phyloP scores from a whole-genome alignment of 2,797 vertebrate genomes.

The Gobio occitaniae region DNA sequence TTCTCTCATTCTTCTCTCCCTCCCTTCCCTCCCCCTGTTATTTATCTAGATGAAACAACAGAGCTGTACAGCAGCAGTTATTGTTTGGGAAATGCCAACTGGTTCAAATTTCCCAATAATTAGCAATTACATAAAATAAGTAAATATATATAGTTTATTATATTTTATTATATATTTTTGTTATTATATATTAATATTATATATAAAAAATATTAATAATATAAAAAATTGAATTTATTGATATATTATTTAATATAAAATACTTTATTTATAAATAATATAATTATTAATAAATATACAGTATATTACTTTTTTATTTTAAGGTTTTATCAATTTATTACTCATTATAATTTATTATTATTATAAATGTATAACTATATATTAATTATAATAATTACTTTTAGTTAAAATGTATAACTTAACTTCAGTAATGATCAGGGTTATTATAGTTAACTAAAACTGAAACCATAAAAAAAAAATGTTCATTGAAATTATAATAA shows the following conservation, averaged over 20 bases:
- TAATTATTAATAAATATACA: background rate
- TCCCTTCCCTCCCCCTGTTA: background rate
- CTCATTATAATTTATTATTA: background rate
- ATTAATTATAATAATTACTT: background rate
- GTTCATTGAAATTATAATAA: no score
- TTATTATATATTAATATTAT: background rate
- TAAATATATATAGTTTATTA: background rate
- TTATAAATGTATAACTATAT: background rate
- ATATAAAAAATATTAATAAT: background rate
- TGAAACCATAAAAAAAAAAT: no score
- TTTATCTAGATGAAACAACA: slow-evolving; percentile 7
- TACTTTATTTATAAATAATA: background rate
- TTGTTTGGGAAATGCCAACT: background rate
- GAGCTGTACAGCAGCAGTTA: background rate
- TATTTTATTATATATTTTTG: background rate
- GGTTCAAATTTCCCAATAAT: background rate
- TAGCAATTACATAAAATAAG: background rate
- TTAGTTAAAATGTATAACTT: background rate
- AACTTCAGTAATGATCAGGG: background rate
- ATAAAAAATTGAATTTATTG: background rate
- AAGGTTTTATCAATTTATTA: background rate
- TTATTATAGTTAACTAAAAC: background rate
- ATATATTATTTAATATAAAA: background rate
- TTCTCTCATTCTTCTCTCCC: slow-evolving; percentile 9
- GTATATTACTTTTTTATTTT: background rate